A percentile compares a stretch with the other conserved stretches of the same genome.
These are phyloP conservation scores for Sesamia inferens DNA, from an alignment of 2,888 invertebrate genomes.

Conservation along the genomic window DNA sequence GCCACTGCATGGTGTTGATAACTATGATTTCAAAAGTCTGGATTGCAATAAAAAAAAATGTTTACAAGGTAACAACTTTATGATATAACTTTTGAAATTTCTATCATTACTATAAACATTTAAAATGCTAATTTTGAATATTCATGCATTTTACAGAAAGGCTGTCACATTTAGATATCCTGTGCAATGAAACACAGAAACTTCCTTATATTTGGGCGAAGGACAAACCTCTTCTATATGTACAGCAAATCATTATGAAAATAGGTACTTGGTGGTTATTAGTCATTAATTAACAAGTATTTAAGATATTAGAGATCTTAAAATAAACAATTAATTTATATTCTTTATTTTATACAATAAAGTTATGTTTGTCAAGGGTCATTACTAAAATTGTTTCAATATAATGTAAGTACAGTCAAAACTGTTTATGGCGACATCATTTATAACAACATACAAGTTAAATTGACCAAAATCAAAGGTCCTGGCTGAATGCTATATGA, in stretches of 20 bases:
- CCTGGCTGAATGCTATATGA: too few relatives aligned
- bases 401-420: too few relatives aligned
- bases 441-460: too few relatives aligned
- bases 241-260: slow-evolving; percentile 94
- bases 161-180: slow-evolving; percentile 73
- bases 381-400: background rate
- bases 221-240: slow-evolving; percentile 92
- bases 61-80: slow-evolving; percentile 67
- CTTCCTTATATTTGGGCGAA: slow-evolving; percentile 91
- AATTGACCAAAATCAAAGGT: too few relatives aligned
- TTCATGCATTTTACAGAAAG: slow-evolving; percentile 70
- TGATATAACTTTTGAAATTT: background rate
- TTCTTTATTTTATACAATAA: background rate
- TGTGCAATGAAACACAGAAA: slow-evolving; percentile 85
- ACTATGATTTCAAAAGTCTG: slow-evolving; percentile 58
- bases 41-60: slow-evolving; percentile 75
- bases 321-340: background rate
- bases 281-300: slow-evolving; percentile 14
- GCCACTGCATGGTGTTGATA: slow-evolving; percentile 76
- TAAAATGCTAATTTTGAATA: slow-evolving; percentile 31
- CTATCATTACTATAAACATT: slow-evolving; percentile 7
- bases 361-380: background rate
- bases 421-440: too few relatives aligned
- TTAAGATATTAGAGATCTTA: background rate
- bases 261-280: slow-evolving; percentile 77